Evolutionary conservation across 2,888 invertebrate species (phyloP), one percentile per base, ranked within the genome.

Genomic region (Dolichopus griseipennis): DNA sequence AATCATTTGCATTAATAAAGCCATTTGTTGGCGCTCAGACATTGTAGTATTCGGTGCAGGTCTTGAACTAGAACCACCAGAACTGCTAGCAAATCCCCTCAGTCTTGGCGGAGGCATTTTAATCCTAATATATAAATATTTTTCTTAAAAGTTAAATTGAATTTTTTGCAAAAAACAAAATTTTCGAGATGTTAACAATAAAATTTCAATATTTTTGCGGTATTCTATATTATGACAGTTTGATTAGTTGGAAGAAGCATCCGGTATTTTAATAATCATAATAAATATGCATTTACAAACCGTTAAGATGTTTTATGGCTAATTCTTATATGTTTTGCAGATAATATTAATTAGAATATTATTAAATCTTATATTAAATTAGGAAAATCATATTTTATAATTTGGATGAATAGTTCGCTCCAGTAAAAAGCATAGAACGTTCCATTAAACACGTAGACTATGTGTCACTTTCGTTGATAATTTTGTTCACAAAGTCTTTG

Each of bases 11-110:
- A 93, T 89, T 74, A 93, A 85, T 73, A 94, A 83, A 70, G 93
- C 93, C 86, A 94, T 86, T 84, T 94, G 94, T 81, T 94, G 93
- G 76, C 94, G 86, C 83, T 94, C 93, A 75, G 94, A 93, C 88
- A 93, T 90, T 77, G 91, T 91, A 67, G 82, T 79, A 73, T 84
- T 84, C 68, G 78, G 78, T 72, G 76, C 78, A 68, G 80, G 76
- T 73, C 80, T 77, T 66, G 78, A 76, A 72, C 77, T 75, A 72
- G 78, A 75, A 69, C 76, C 78, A 75, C 80, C 78, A 73, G 79
- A 76, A 72, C 74, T 78, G 75, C 77, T 78, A 73, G 78, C 78
- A 73, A 78, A 77, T 75, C 79, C 79, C 76, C 80, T 77, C 66
- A 80, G 81, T 74, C 81, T 76, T 75, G 81, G 80, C 73, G 81